Evolutionary conservation across 2,888 invertebrate genomes (phyloP), one percentile per base, ranked within the genome.

Genomic region (Caenorhabditis virilis): DNA sequence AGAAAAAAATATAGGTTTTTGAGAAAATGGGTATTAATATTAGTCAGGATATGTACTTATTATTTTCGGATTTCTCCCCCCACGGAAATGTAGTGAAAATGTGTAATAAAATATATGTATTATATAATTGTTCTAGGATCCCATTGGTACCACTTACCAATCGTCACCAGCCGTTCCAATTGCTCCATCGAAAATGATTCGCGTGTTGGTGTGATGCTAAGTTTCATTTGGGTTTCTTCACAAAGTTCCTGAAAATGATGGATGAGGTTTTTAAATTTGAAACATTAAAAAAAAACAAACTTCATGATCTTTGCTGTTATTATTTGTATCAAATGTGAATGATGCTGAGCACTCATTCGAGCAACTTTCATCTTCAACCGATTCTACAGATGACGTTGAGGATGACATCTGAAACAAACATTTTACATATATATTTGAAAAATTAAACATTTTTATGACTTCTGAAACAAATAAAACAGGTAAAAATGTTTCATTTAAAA

Each of bases 281-380:
- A 38, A 38, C 16, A 47, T 42, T n/a, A n/a, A n/a, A n/a, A n/a
- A n/a, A n/a, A n/a, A n/a, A n/a, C n/a, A n/a, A 23, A 63, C 63
- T 35, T 63, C 53, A 27, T 64, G 51, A 41, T 60, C 52, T 30
- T 56, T 47, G 52, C 56, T 69, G 45, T 75, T 75, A 55, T 75
- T 75, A 51, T 73, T 75, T 16, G 72, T 66, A 48, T 72, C 75
- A 33, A 71, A 73, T 27, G 75, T 75, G 63, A 75, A 75, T 15
- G 71, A 71, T 16, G 65, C 75, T 11, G 75, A 72, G 48, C 75
- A 75, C 22, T 70, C 70, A 16, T 72, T 69, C 15, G 72, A 69
- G 30, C 63, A 59, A 30, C 59, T 60, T 26, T 72, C 72, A 30
- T 72, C 72, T 47, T 69, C 72, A 4, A 62, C 62, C 18, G 72